phyloP scores from a whole-genome alignment of 2,797 vertebrate genomes.

The Periophthalmus magnuspinnatus region DNA sequence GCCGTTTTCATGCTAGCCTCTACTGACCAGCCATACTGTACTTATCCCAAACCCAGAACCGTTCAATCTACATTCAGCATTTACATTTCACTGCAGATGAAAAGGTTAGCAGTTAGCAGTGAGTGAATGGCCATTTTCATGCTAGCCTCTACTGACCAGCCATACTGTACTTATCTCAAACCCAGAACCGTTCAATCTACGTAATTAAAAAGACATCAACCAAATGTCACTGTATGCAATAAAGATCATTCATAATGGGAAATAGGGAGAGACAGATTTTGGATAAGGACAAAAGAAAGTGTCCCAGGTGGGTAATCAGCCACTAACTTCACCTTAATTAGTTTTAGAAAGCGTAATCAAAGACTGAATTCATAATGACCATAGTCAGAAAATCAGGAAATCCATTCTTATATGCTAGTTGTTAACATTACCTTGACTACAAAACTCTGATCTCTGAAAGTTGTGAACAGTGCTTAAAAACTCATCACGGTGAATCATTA shows the following conservation, averaged over 20 bases:
- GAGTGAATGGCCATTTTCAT: slow-evolving; percentile 19
- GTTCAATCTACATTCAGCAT: slow-evolving; percentile 68
- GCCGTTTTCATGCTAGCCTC: neutral
- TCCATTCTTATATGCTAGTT: no score
- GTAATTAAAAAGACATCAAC: slow-evolving; percentile 72
- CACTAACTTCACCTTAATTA: no score
- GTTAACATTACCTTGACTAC: no score
- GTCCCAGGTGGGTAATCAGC: slow-evolving; percentile 12
- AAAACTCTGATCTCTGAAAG: no score
- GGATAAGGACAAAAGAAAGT: neutral
- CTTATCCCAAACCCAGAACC: slow-evolving; percentile 48
- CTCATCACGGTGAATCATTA: no score
- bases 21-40: slow-evolving; percentile 22
- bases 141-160: slow-evolving; percentile 18
- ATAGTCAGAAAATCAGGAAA: no score
- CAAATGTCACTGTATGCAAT: slow-evolving; percentile 68
- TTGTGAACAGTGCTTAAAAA: no score
- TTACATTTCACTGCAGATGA: no score
- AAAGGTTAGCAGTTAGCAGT: slow-evolving; percentile 56
- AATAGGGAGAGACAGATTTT: neutral
- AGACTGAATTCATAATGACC: no score
- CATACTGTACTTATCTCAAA: slow-evolving; percentile 35
- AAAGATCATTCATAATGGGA: slow-evolving; percentile 54
- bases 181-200: slow-evolving; percentile 62
- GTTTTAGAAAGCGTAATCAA: no score